These are phyloP conservation scores for Pseudomyrmex pallidus DNA, from an alignment of 1,140 invertebrate species.

Conservation along the genomic window DNA sequence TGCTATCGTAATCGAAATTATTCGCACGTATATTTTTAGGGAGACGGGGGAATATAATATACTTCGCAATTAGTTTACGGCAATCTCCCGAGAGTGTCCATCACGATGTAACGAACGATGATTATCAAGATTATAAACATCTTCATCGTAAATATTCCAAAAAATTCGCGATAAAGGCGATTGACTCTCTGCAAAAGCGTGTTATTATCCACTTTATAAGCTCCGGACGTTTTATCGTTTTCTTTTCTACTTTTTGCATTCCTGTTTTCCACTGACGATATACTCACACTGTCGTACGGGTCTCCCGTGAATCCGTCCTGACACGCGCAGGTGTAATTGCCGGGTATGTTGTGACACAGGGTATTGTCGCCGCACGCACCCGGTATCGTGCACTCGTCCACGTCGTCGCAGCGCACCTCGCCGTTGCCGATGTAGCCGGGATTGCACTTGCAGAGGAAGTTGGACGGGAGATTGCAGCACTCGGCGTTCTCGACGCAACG, in stretches of 20 bases:
- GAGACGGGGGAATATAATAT: neutral
- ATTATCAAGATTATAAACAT: conserved; percentile 42
- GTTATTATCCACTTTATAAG: conserved; percentile 36
- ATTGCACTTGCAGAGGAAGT: conserved; percentile 97
- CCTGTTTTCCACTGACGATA: neutral
- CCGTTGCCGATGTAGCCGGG: conserved; percentile 95
- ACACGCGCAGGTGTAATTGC: conserved; percentile 95
- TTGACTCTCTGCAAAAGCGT: neutral
- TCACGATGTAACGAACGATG: neutral
- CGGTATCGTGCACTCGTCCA: conserved; percentile 93
- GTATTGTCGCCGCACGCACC: conserved; percentile 92
- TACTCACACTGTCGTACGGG: conserved; percentile 91
- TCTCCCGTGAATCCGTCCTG: conserved; percentile 93
- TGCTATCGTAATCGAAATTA: neutral
- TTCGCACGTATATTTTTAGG: neutral
- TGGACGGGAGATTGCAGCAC: conserved; percentile 97
- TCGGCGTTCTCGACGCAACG: conserved; percentile 96
- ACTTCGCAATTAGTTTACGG: neutral
- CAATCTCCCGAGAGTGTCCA: neutral
- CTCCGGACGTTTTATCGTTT: conserved; percentile 17
- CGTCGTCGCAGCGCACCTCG: conserved; percentile 93
- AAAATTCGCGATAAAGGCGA: conserved; percentile 22
- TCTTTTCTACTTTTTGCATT: neutral
- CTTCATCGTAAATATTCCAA: conserved; percentile 1
- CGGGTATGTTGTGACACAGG: conserved; percentile 92